These are phyloP conservation scores for Troglohyphantes excavatus DNA, from an alignment of 2,888 invertebrate species.

Conservation along the genomic window DNA sequence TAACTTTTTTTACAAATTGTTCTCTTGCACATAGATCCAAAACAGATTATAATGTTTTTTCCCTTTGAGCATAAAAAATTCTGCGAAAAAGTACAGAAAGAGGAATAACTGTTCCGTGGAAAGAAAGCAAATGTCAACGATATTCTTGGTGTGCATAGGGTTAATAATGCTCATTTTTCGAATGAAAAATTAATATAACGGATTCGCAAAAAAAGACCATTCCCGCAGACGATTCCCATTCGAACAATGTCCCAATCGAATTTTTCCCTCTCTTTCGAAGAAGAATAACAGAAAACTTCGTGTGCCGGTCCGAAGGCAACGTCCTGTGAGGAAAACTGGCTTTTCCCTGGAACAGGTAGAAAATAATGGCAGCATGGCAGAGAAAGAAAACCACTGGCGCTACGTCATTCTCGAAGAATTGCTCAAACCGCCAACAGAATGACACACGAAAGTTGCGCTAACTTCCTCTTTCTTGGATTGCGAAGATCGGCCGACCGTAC, in stretches of 20 bases:
- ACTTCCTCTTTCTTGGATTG: slow-evolving; percentile 15
- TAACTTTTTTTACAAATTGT: too few species aligned
- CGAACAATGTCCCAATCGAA: slow-evolving; percentile 22
- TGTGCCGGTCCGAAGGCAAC: slow-evolving; percentile 54
- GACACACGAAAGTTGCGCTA: slow-evolving; percentile 54
- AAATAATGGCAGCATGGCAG: slow-evolving; percentile 2
- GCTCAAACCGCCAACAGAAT: slow-evolving; percentile 50
- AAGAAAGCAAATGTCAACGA: too few species aligned
- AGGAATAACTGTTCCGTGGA: too few species aligned
- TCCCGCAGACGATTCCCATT: too few species aligned
- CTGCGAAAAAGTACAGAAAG: too few species aligned
- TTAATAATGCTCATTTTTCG: too few species aligned
- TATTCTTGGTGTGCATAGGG: too few species aligned
- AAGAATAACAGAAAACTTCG: slow-evolving; percentile 36
- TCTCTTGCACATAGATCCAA: too few species aligned
- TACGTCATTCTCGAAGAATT: slow-evolving; percentile 46
- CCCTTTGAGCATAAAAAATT: too few species aligned
- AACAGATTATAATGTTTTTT: too few species aligned
- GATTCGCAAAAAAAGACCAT: too few species aligned
- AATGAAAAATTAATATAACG: too few species aligned
- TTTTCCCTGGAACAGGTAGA: slow-evolving; percentile 30
- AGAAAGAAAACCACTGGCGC: neutral
- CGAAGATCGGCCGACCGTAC: slow-evolving; percentile 15
- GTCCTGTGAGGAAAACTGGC: slow-evolving; percentile 55
- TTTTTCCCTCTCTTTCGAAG: slow-evolving; percentile 27